These are phyloP conservation scores for Coptotermes formosanus DNA, from an alignment of 1,140 invertebrate genomes.

Conservation along the genomic window DNA sequence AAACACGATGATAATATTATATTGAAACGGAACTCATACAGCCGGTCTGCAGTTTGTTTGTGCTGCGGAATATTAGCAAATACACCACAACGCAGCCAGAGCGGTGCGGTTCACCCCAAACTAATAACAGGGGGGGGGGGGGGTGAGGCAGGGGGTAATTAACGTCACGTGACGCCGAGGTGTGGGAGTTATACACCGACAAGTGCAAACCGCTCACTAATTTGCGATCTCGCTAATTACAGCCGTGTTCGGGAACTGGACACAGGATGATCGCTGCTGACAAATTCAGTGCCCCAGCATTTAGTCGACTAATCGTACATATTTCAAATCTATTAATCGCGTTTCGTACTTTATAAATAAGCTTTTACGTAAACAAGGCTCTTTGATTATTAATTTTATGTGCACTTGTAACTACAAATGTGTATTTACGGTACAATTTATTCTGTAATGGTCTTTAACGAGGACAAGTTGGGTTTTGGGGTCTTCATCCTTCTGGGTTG, in stretches of 20 bases:
- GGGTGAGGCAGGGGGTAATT: background rate
- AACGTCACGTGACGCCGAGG: background rate
- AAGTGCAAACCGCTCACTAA: background rate
- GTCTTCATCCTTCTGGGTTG: no score
- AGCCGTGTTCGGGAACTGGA: background rate
- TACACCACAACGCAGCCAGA: background rate
- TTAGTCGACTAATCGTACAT: background rate
- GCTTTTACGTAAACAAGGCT: background rate
- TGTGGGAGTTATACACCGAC: background rate
- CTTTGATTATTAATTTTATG: background rate
- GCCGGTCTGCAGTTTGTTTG: background rate
- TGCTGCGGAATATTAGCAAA: background rate
- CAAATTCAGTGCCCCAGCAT: background rate
- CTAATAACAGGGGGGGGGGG: background rate
- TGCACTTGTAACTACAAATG: background rate
- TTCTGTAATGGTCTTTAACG: no score
- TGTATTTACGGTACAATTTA: no score
- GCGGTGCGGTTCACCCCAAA: conserved; percentile 9
- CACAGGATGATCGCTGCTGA: background rate
- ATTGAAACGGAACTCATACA: conserved; percentile 14
- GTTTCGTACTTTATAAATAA: background rate
- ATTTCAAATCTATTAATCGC: background rate
- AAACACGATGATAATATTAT: conserved; percentile 11
- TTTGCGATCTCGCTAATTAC: conserved; percentile 6
- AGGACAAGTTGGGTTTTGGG: no score